Conservation (phyloP, 1,140 invertebrate genomes). For the Drosophila jambulina region DNA sequence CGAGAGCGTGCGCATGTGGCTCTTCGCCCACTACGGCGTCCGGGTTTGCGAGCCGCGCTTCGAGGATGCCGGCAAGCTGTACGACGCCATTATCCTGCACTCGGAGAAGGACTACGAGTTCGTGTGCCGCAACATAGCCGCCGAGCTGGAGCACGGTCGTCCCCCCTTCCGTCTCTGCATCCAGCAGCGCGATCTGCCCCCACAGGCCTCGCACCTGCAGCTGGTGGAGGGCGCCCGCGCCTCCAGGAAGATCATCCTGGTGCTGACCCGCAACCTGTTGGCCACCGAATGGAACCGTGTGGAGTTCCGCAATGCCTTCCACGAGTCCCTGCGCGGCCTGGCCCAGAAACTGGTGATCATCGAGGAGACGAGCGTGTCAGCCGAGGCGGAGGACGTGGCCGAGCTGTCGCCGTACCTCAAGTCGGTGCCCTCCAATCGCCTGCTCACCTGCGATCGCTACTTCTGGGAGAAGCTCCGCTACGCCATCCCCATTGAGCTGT, state of each 20-base stretch:
- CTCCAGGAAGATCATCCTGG: conserved; percentile 91
- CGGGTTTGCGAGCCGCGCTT: conserved; percentile 88
- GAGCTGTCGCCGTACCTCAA: conserved; percentile 95
- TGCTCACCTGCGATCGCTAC: conserved; percentile 95
- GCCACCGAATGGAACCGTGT: conserved; percentile 94
- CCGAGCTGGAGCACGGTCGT: conserved; percentile 92
- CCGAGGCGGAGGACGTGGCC: conserved; percentile 93
- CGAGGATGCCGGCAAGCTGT: conserved; percentile 93
- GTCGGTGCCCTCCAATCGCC: conserved; percentile 90
- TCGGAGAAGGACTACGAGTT: conserved; percentile 96
- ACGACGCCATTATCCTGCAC: conserved; percentile 97
- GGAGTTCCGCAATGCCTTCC: conserved; percentile 93
- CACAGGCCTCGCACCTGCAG: conserved; percentile 89
- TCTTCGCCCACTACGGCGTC: conserved; percentile 95
- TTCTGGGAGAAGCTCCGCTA: conserved; percentile 97
- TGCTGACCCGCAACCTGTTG: conserved; percentile 93
- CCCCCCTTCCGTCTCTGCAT: conserved; percentile 93
- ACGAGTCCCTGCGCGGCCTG: conserved; percentile 93
- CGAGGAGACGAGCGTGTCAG: conserved; percentile 91
- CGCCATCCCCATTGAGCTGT: conserved; percentile 91
- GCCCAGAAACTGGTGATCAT: conserved; percentile 94
- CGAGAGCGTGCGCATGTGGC: conserved; percentile 94
- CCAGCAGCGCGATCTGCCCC: conserved; percentile 92
- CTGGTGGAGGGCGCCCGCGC: conserved; percentile 95
- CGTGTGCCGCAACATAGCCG: conserved; percentile 92